Evolutionary conservation across 2,888 invertebrate species (phyloP).

Genomic region (Thera obeliscata): DNA sequence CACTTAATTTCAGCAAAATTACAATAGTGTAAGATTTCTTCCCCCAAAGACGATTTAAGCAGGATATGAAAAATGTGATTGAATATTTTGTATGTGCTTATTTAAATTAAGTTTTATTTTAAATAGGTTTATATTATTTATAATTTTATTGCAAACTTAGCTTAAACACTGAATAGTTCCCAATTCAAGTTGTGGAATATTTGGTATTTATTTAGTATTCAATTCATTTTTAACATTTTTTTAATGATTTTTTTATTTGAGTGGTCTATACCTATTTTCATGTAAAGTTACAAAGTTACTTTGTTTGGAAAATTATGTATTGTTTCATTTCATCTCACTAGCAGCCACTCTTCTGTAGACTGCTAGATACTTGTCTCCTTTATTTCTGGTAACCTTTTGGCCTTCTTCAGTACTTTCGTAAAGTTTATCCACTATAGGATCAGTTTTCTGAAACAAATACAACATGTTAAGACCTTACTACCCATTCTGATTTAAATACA

Average conservation of each 20-base stretch:
- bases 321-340: conserved; percentile 40
- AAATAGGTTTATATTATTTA: too few relatives aligned
- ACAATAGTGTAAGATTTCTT: too few relatives aligned
- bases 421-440: conserved; percentile 94
- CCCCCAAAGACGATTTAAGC: too few relatives aligned
- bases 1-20: background rate
- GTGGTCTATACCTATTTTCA: background rate
- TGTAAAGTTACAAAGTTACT: background rate
- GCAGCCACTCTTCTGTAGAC: conserved; percentile 89
- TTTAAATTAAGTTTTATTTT: background rate
- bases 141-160: background rate
- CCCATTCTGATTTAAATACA: too few relatives aligned
- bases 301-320: background rate
- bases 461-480: background rate
- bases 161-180: background rate
- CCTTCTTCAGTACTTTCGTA: conserved; percentile 98
- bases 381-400: conserved; percentile 97
- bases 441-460: conserved; percentile 85
- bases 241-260: background rate
- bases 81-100: background rate
- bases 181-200: background rate
- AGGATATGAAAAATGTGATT: background rate
- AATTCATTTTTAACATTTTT: background rate
- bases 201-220: background rate
- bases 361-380: conserved; percentile 96